phyloP scores from a whole-genome alignment of 2,888 invertebrate species.

The Scaeva pyrastri region DNA sequence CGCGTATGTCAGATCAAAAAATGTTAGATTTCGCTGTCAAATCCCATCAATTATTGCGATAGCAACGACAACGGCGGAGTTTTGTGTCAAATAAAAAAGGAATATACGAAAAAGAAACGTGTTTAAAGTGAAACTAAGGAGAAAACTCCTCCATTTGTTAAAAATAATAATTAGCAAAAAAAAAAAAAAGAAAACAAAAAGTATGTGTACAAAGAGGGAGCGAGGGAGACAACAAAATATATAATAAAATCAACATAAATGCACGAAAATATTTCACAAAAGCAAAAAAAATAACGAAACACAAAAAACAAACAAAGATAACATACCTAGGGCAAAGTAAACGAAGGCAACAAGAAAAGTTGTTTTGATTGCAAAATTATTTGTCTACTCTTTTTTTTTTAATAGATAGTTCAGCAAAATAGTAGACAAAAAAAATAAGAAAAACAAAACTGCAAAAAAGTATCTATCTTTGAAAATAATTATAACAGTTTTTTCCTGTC shows the following conservation, averaged over 20 bases:
- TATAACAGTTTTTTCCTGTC: constrained; percentile 62
- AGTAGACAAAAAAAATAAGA: background rate
- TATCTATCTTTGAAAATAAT: constrained; percentile 36
- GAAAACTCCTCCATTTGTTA: background rate
- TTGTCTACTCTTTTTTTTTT: background rate
- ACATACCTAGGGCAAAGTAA: constrained; percentile 33
- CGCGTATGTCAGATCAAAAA: constrained; percentile 29
- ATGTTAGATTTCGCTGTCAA: constrained; percentile 47
- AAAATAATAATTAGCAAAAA: background rate
- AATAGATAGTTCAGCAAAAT: too few species aligned
- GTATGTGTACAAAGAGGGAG: background rate
- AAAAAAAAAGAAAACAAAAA: background rate
- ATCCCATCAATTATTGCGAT: constrained; percentile 3
- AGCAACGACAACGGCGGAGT: background rate
- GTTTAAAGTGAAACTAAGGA: constrained; percentile 24
- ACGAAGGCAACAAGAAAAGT: constrained; percentile 62
- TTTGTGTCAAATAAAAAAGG: background rate
- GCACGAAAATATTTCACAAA: constrained; percentile 6
- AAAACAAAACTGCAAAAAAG: constrained; percentile 4
- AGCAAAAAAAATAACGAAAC: constrained; percentile 2
- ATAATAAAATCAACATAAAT: constrained; percentile 27
- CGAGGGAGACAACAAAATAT: background rate
- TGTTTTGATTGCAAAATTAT: constrained; percentile 73
- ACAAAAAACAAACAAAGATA: constrained; percentile 25
- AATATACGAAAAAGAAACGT: constrained; percentile 26